Evolutionary conservation across 1,140 invertebrate genomes (phyloP).

Genomic region (Sycophila sp.): DNA sequence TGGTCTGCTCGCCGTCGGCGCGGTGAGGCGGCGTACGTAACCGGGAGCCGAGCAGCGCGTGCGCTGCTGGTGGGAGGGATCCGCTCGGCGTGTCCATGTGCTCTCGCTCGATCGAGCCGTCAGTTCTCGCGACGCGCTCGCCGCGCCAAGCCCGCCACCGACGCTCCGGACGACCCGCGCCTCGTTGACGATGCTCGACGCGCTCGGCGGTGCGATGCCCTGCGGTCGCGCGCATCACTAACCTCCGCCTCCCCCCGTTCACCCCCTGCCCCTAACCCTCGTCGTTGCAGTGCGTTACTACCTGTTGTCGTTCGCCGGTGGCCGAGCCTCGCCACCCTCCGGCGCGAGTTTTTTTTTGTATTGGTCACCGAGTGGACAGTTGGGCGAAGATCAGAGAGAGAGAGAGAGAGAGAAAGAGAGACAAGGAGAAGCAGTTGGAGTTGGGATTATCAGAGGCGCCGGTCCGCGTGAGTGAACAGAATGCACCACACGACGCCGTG

Average conservation of each 20-base stretch:
- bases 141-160: conserved; percentile 30
- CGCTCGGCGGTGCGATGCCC: not conserved
- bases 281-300: not conserved
- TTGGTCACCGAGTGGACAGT: not conserved
- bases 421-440: too few relatives aligned
- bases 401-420: too few relatives aligned
- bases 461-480: conserved; percentile 28
- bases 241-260: not conserved
- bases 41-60: not conserved
- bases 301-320: not conserved
- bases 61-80: not conserved
- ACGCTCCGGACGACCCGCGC: not conserved
- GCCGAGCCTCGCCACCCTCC: too few relatives aligned
- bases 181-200: not conserved
- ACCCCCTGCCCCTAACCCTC: not conserved
- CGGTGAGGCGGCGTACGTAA: too few relatives aligned
- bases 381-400: too few relatives aligned
- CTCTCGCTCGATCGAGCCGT: conserved; percentile 40
- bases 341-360: too few relatives aligned
- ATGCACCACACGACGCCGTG: conserved; percentile 65
- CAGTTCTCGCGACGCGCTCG: conserved; percentile 64
- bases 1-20: too few relatives aligned
- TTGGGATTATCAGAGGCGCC: not conserved
- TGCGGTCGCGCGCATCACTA: not conserved
- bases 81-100: not conserved